Evolutionary conservation across 2,113 vertebrate genomes (phyloP).

Genomic region (Furnarius figulus): DNA sequence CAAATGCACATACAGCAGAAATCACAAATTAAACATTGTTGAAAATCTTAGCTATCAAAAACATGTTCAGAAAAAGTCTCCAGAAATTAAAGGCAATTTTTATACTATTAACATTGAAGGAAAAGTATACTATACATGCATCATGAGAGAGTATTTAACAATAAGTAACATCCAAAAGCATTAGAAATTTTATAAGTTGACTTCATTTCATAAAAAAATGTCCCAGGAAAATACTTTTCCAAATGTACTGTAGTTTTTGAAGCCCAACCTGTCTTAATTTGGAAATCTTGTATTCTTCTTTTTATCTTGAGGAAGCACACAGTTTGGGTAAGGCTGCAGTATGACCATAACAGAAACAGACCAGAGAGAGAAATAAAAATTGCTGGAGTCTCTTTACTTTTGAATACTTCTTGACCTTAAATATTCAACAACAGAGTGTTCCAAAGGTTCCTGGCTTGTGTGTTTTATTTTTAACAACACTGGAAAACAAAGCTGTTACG

Average conservation of each 20-base stretch:
- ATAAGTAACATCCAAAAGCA: background rate
- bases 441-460: background rate
- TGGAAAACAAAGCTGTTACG: background rate
- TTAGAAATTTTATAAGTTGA: background rate
- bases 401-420: constrained; percentile 26
- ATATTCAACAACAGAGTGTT: background rate
- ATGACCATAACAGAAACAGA: background rate
- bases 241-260: background rate
- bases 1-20: background rate
- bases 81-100: background rate
- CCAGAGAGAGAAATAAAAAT: background rate
- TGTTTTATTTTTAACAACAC: constrained; percentile 37
- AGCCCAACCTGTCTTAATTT: background rate
- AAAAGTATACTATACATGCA: background rate
- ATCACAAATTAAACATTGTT: background rate
- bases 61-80: background rate
- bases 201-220: background rate
- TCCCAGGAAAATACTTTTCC: background rate
- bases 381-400: background rate
- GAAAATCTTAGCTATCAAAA: background rate
- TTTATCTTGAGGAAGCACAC: background rate
- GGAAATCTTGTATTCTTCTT: background rate
- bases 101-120: background rate
- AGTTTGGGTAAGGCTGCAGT: background rate
- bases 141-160: background rate